Evolutionary conservation across 2,113 vertebrate genomes (phyloP), one percentile per base, ranked within the genome.

Genomic region (Xyrauchen texanus): DNA sequence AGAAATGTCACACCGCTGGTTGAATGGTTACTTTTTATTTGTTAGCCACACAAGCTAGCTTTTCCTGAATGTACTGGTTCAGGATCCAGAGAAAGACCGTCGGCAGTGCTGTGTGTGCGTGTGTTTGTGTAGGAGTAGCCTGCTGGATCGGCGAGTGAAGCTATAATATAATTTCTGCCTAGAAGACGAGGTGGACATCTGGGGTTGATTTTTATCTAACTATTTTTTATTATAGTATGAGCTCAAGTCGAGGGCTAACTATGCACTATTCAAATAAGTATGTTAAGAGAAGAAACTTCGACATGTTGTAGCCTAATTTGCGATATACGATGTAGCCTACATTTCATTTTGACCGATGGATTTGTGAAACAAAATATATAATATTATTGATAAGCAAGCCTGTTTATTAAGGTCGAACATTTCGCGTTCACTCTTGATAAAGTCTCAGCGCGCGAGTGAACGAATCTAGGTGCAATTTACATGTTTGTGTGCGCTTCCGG

Each of bases 1-100:
- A 87, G 85, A 88, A 89, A 85, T 86, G 82, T 87, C 85, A 88
- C 88, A 89, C 68, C 60, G 81, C 80, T 80, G 87, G 84, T 85
- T 83, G 82, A 76, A 79, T 61, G 73, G 68, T 79, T 81, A 88
- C 87, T 88, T 88, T 86, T 85, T 73, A 76, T 75, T 51, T 82
- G 68, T 84, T 86, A 83, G 82, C 84, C 80, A 57, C 74, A 4
- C 63, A 75, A 79, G 85, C 82, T 86, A 83, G 82, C 82, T 81
- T 79, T 83, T 46, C 61, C 79, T 72, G 79, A 60, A 68, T 63
- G 74, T 47, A 76, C 73, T 45, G 70, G 68, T 81, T 83, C 66
- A 70, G 78, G 44, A 75, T 65, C 16, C 47, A 64, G 71, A 78
- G 76, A 76, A 74, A 61, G 77, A 76, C 67, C 60, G 80, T 47